A percentile compares a stretch with the other conserved stretches of the same genome.
These are phyloP conservation scores for Sakesphorus luctuosus DNA, from an alignment of 2,113 vertebrate species.

Conservation along the genomic window DNA sequence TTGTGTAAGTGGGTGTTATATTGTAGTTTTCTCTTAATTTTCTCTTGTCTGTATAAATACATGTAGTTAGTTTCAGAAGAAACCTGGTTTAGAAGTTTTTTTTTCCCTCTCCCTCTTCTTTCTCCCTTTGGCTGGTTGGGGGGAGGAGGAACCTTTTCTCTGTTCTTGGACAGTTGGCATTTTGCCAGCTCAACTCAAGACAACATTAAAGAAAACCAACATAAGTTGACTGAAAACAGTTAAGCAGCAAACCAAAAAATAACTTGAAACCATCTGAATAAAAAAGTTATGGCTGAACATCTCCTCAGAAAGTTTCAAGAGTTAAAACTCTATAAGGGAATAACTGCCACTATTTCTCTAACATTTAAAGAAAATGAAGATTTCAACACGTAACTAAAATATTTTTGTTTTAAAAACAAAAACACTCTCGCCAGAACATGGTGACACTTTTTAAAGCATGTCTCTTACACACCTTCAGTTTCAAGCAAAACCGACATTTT, in stretches of 20 bases:
- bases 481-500: neutral
- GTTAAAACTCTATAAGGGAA: neutral
- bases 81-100: too few species aligned
- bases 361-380: neutral
- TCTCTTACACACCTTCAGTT: neutral
- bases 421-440: neutral
- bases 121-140: too few species aligned
- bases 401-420: neutral
- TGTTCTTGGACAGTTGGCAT: too few species aligned
- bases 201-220: neutral
- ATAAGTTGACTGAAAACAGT: fast-evolving
- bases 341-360: neutral
- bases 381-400: neutral
- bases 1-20: too few species aligned
- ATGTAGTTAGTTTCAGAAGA: too few species aligned
- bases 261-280: neutral
- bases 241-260: neutral
- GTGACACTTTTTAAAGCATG: neutral
- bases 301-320: fast-evolving
- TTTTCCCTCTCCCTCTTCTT: too few species aligned
- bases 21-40: too few species aligned
- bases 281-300: neutral
- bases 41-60: too few species aligned
- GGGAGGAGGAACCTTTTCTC: too few species aligned
- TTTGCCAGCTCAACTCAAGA: too few species aligned